phyloP scores from a whole-genome alignment of 2,113 vertebrate species.

The Camelus dromedarius region DNA sequence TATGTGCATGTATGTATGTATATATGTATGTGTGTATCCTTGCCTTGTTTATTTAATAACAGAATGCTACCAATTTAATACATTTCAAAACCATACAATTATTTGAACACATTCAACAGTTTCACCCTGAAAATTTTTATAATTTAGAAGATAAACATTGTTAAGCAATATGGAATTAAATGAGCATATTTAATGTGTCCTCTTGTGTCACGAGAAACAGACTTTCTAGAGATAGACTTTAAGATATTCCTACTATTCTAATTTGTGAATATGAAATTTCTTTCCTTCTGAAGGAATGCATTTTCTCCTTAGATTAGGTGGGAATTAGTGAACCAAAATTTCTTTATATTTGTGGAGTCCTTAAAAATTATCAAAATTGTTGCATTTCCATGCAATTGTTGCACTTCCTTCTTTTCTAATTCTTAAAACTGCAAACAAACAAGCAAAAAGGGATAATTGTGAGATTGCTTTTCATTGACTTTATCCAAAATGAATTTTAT shows the following conservation, averaged over 20 bases:
- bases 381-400: background rate
- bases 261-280: background rate
- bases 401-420: background rate
- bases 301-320: background rate
- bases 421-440: background rate
- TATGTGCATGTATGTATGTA: background rate
- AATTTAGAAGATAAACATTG: background rate
- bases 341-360: background rate
- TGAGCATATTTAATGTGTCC: background rate
- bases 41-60: background rate
- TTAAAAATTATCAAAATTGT: background rate
- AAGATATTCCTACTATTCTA: background rate
- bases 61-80: background rate
- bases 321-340: background rate
- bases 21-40: background rate
- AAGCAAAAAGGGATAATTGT: background rate
- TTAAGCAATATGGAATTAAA: background rate
- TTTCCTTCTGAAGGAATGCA: background rate
- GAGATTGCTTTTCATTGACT: background rate
- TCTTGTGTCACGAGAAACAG: background rate
- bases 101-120: background rate
- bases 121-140: background rate
- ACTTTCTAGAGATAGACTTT: background rate
- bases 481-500: background rate
- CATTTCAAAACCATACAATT: background rate